Evolutionary conservation across 2,797 vertebrate genomes (phyloP), one percentile per base, ranked within the genome.

Genomic region (Sylvia borin): DNA sequence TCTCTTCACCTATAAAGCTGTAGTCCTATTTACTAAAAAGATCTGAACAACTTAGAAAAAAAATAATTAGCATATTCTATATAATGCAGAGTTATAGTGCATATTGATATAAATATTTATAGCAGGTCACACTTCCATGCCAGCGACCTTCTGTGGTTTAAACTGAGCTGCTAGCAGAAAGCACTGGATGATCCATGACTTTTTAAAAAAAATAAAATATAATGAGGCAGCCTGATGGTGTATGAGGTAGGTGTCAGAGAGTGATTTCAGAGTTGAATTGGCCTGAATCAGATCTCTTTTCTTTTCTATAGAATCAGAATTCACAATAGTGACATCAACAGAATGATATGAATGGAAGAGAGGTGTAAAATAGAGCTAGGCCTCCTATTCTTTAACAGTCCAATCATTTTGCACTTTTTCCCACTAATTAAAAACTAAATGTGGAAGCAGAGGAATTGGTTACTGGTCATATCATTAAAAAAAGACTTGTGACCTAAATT

Each of bases 301-400:
- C 36, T 93, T 66, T 76, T 75, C 60, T 82, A 88, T 55, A 93
- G 85, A 93, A 92, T 87, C 65, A 77, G 86, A 92, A 94, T 92
- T 94, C 83, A 96, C 90, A 94, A 93, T 92, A 96, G 91, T 96
- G 90, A 96, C 94, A 92, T 95, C 90, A 95, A 97, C 96, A 94
- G 85, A 87, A 96, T 91, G 92, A 95, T 85, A 95, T 72, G 92
- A 95, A 95, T 89, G 90, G 83, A 92, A 95, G 84, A 94, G 80
- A 93, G 77, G 88, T 94, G 54, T 60, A 88, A 85, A 96, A 73
- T 88, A 94, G 85, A 96, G 88, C 74, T 78, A 95, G 67, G 83
- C 50, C 88, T 92, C 61, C 88, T 84, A 53, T 87, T 86, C 72
- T 78, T 60, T 61, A 86, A 29, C 36, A 72, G n/a, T 64, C 50